Percentiles rank a stretch among this genome's conserved stretches.
These are phyloP conservation scores for Hanleya hanleyi DNA, from an alignment of 2,888 invertebrate species.

Conservation along the genomic window DNA sequence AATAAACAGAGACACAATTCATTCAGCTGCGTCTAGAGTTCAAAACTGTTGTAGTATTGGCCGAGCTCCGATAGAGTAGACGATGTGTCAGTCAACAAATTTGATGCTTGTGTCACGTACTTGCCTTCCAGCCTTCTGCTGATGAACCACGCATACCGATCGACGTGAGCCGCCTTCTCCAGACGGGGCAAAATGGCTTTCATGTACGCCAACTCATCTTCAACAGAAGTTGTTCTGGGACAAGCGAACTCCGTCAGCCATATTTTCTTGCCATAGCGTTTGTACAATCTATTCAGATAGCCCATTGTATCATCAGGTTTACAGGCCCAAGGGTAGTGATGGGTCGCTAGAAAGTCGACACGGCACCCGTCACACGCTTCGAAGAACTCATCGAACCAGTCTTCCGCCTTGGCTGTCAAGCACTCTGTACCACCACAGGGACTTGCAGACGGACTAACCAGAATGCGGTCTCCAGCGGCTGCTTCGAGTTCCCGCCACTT, in stretches of 20 bases:
- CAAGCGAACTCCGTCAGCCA: slow-evolving; percentile 40
- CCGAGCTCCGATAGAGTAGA: slow-evolving; percentile 40
- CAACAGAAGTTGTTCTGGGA: slow-evolving; percentile 24
- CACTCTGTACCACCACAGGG: slow-evolving; percentile 27
- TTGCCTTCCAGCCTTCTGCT: slow-evolving; percentile 17
- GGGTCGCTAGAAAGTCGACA: slow-evolving; percentile 49
- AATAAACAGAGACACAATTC: too few species aligned
- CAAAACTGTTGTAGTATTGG: slow-evolving; percentile 34
- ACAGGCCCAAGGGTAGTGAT: slow-evolving; percentile 44
- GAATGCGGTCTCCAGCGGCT: slow-evolving; percentile 26
- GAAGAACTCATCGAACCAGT: slow-evolving; percentile 50
- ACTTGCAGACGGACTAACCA: slow-evolving; percentile 47
- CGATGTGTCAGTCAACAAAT: too few species aligned
- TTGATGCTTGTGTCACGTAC: too few species aligned
- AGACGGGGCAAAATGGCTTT: slow-evolving; percentile 35
- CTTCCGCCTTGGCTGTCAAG: slow-evolving; percentile 29
- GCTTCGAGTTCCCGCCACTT: slow-evolving; percentile 43
- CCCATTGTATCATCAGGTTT: slow-evolving; percentile 36
- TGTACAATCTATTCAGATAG: slow-evolving; percentile 33
- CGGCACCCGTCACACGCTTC: slow-evolving; percentile 40
- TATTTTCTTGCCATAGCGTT: slow-evolving; percentile 38
- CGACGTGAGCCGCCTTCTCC: slow-evolving; percentile 34
- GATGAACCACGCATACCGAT: slow-evolving; percentile 40
- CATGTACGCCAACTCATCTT: slow-evolving; percentile 34
- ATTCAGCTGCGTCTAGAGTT: too few species aligned